Evolutionary conservation across 2,797 vertebrate species (phyloP), one percentile per base, ranked within the genome.

Genomic region (Hozukius guyotensis): DNA sequence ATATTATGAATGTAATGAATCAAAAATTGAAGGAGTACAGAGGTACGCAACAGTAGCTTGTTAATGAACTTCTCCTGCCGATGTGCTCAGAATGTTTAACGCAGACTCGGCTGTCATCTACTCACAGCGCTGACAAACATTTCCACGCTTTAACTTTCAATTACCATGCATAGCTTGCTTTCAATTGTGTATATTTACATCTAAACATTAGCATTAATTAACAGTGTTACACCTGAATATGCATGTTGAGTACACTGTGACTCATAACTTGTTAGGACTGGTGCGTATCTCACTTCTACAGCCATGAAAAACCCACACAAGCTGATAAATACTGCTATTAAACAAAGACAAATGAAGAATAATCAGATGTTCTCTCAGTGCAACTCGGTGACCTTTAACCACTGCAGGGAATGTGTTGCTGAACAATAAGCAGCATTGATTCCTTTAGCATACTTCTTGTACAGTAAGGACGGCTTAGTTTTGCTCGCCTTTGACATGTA

Each of bases 1-100:
- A 93, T 89, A 93, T 94, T 94, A 93, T 90, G 89, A 93, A 90
- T 72, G 79, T 92, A 94, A 94, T 94, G 91, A 92, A 93, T 93
- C 76, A 86, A 90, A 93, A 92, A 92, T 93, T 86, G 88, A 90
- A 78, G 82, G 83, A 84, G 89, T 86, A 81, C 75, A 85, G 84
- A 82, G 74, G 85, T 88, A 84, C 59, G 66, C 83, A 88, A 91
- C 85, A 92, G 89, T 88, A 32, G 71, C 73, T 79, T 61, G 62
- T 86, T 94, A 92, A 93, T 92, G 86, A 94, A 92, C 88, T 88
- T 80, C 88, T 87, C 73, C 63, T 60, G 80, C 80, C 31, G 84
- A 80, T 90, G 90, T 90, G 92, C 80, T 72, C 74, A 24, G 88
- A 91, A 88, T 92, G 78, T 71, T 67, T 53, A 88, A 83, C 65